Evolutionary conservation across 2,113 vertebrate species (phyloP), one percentile per base, ranked within the genome.

Genomic region (Anser brachyrhynchus): DNA sequence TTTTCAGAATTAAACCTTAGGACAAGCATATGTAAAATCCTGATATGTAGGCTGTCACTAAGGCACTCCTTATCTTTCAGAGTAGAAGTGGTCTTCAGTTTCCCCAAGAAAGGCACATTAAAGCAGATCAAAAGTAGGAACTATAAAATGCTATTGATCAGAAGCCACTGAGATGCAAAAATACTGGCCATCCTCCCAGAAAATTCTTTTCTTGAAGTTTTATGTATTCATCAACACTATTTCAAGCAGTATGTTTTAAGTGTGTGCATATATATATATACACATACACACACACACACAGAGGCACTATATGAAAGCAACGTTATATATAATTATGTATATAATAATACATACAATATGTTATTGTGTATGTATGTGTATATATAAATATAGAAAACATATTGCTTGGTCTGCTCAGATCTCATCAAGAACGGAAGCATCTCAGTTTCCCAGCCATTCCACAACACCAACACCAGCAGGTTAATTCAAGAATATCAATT

Each of bases 361-460:
- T n/a, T 59, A 20, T 8, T 3, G 5, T 31, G 9, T 35, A 7
- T 69, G 0, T 57, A 2, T 20, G 3, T 25, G 11, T 22, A 25
- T 57, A 5, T 31, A 31, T 31, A 65, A 39, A 25, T 39, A 41
- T 13, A 28, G 9, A 67, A 57, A 25, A 35, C 12, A 35, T 82
- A 49, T 44, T 29, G 6, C 25, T 9, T 73, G 8, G 10, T 20
- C 15, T 57, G 18, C 28, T 66, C 57, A 65, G 11, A 18, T 23
- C 46, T 46, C 39, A 18, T 35, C 17, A 82, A 59, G 43, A 76
- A 43, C 11, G 58, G 17, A 6, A 76, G 4, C 28, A 31, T 31
- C 44, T 76, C 3, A 37, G 6, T 76, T 72, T 66, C 33, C 43
- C 13, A 55, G 17, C 16, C 6, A 3, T 65, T 76, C 57, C 52